Percentiles rank a stretch among this genome's conserved stretches.
Evolutionary conservation across 2,888 invertebrate genomes (phyloP).

Genomic region (Tenthredo notha): DNA sequence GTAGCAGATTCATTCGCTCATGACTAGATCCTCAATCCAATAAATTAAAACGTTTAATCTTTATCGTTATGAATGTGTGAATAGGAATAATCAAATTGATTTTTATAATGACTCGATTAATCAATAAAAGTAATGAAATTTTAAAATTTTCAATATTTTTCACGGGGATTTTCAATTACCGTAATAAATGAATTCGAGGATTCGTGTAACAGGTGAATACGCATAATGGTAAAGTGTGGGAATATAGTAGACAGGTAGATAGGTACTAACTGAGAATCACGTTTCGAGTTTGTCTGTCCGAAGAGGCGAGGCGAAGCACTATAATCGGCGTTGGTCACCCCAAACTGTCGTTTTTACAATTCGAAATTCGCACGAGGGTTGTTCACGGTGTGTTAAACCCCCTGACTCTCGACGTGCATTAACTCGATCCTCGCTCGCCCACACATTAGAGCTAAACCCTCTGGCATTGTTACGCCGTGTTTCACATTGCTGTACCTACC

Average conservation of each 20-base stretch:
- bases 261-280: background rate
- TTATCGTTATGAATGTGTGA: background rate
- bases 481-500: constrained; percentile 59
- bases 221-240: background rate
- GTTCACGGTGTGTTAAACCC: constrained; percentile 71
- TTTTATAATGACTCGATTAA: background rate
- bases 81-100: background rate
- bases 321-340: constrained; percentile 39
- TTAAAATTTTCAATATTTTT: background rate
- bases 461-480: constrained; percentile 71
- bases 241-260: background rate
- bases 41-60: background rate
- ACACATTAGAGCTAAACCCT: constrained; percentile 68
- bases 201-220: background rate
- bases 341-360: constrained; percentile 41
- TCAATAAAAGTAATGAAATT: background rate
- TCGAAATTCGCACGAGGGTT: constrained; percentile 56
- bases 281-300: constrained; percentile 19
- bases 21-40: background rate
- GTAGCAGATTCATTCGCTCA: background rate
- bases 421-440: constrained; percentile 67
- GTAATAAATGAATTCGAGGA: background rate
- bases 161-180: background rate
- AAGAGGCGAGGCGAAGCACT: background rate
- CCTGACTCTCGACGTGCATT: constrained; percentile 66